Conservation (phyloP, 1,140 invertebrate genomes). For the Drosophila bocki region DNA sequence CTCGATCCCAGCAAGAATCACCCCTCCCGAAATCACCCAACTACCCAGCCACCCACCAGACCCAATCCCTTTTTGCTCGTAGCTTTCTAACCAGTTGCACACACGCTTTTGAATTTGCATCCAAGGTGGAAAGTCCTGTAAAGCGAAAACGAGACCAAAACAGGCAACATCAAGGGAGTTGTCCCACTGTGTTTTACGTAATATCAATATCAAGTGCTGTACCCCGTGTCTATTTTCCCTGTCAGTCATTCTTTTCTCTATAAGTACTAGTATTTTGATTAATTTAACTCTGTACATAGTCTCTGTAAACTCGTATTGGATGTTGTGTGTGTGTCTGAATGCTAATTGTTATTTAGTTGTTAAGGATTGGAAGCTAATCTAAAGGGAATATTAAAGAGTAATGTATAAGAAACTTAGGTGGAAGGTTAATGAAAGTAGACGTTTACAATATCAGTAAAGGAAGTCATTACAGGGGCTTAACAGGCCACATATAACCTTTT, state of each 20-base stretch:
- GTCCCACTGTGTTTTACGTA: conserved; percentile 37
- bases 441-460: too few relatives aligned
- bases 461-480: too few relatives aligned
- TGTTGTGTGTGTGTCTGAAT: conserved; percentile 37
- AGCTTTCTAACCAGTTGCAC: conserved; percentile 55
- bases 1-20: conserved; percentile 46
- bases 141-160: conserved; percentile 12
- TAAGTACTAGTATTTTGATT: conserved; percentile 17
- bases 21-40: conserved; percentile 26
- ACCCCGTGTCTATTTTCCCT: conserved; percentile 16
- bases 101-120: conserved; percentile 33
- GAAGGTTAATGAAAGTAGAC: neutral
- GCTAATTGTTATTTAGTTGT: neutral
- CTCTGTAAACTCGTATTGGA: conserved; percentile 17
- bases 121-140: conserved; percentile 22
- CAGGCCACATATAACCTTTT: too few relatives aligned
- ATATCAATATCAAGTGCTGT: conserved; percentile 24
- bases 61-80: conserved; percentile 34
- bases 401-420: neutral
- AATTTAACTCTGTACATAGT: conserved; percentile 52
- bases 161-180: conserved; percentile 33
- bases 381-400: too few relatives aligned
- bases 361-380: neutral
- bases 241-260: conserved; percentile 22
- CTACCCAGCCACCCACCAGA: conserved; percentile 25